Evolutionary conservation across 37 sponge, comb jelly and placozoan species (phyloP).

Genomic region (Petrosia ficiformis): DNA sequence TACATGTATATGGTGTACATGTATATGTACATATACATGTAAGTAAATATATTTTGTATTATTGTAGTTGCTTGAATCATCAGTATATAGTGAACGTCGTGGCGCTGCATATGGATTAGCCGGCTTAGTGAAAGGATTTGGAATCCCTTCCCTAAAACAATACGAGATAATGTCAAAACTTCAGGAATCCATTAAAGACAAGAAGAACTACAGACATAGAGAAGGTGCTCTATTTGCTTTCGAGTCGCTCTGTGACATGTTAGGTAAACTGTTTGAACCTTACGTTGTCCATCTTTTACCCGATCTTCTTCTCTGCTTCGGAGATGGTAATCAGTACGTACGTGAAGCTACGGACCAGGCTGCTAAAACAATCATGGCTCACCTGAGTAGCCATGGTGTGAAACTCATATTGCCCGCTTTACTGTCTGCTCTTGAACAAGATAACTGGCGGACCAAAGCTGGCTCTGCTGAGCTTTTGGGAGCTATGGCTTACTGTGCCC

Average conservation of each 20-base stretch:
- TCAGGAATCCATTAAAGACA: slow-evolving; percentile 85
- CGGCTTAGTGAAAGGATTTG: slow-evolving; percentile 97
- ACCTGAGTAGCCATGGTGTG: slow-evolving; percentile 97
- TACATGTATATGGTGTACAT: background rate
- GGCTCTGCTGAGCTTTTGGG: slow-evolving; percentile 97
- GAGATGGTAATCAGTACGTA: slow-evolving; percentile 97
- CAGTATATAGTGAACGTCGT: slow-evolving; percentile 79
- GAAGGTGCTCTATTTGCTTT: slow-evolving; percentile 96
- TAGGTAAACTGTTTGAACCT: slow-evolving; percentile 97
- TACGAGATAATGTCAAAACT: slow-evolving; percentile 73
- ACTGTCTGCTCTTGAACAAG: slow-evolving; percentile 89
- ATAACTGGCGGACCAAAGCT: slow-evolving; percentile 98
- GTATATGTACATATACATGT: background rate
- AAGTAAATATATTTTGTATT: no score
- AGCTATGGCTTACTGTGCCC: slow-evolving; percentile 98
- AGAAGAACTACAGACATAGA: slow-evolving; percentile 91
- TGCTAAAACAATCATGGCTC: slow-evolving; percentile 89
- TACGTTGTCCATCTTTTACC: slow-evolving; percentile 94
- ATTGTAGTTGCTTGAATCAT: slow-evolving; percentile 77
- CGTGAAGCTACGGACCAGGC: slow-evolving; percentile 93
- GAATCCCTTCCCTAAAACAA: slow-evolving; percentile 91
- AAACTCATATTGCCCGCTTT: slow-evolving; percentile 96
- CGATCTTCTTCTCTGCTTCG: slow-evolving; percentile 90
- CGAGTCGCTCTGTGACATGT: slow-evolving; percentile 84
- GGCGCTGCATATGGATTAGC: slow-evolving; percentile 99